These are phyloP conservation scores for Corticium candelabrum DNA, from an alignment of 37 sponge, comb jelly and placozoan species.

Conservation along the genomic window DNA sequence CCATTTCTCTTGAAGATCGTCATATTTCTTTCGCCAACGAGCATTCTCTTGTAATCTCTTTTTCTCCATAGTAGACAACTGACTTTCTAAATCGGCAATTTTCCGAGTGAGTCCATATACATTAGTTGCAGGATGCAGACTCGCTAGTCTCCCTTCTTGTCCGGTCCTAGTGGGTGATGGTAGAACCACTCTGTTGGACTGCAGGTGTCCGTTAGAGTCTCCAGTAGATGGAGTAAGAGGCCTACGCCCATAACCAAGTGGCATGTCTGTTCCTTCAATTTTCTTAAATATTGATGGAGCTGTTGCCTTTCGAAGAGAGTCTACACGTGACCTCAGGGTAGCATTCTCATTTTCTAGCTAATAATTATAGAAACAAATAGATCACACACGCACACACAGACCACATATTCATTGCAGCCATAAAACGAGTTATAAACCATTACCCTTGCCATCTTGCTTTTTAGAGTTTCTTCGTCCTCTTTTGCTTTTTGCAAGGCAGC, in stretches of 20 bases:
- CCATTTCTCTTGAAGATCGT: constrained; percentile 2
- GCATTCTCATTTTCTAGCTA: neutral
- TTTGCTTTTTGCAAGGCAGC: neutral
- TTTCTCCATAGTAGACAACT: neutral
- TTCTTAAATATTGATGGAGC: neutral
- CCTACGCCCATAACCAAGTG: neutral
- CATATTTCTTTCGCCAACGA: neutral
- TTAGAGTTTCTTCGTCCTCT: neutral
- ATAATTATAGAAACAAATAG: too few relatives aligned
- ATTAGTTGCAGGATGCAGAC: neutral
- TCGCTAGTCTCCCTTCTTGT: neutral
- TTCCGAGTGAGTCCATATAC: neutral
- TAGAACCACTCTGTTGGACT: too few relatives aligned
- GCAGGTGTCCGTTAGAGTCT: neutral
- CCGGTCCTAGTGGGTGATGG: neutral
- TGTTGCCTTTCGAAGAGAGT: neutral
- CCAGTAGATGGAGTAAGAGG: neutral
- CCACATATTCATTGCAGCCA: too few relatives aligned
- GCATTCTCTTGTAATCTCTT: neutral
- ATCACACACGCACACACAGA: too few relatives aligned
- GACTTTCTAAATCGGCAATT: neutral
- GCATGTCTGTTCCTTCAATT: neutral
- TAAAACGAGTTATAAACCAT: too few relatives aligned
- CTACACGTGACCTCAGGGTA: neutral
- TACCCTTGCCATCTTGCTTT: neutral